Base-by-base conservation (phyloP, 2,888 invertebrate species). In the Ophioninae sp. region DNA sequence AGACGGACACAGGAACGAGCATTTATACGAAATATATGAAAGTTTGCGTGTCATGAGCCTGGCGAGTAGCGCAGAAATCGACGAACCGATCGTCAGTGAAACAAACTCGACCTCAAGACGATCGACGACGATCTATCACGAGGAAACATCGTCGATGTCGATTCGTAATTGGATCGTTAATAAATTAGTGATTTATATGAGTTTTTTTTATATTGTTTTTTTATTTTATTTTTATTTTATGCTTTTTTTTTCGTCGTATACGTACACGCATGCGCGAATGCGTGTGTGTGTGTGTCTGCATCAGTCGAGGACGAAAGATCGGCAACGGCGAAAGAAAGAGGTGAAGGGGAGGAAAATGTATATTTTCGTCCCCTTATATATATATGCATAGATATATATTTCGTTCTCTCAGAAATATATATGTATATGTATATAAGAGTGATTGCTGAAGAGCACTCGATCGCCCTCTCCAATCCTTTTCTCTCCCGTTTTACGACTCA, bases 141-240 rank as follows among this genome's bases (percentile, higher is more conserved):
- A 73, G 73, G 77, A 81, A 84, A 85, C 81, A 85, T 83, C 85
- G 82, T 77, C 83, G 67, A 85, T 76, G 85, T 85, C 85, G 72
- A 86, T 82, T 81, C 81, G 82, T 85, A 85, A 85, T 86, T 86
- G 86, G 86, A 86, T 86, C 82, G 84, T 86, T 85, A 85, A 86
- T 85, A 86, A 86, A 86, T 86, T 85, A 84, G 85, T 83, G 79
- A 85, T 85, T 84, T 86, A 84, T 81, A 84, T 69, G 74, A 78
- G 30, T 77, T 74, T 67, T 84, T 76, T 81, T 72, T 77, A 2
- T 30, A 30, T 30, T 30, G 1, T 30, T 30, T 2, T 30, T 30
- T 30, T 30, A 2, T 30, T 30, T 30, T 30, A 2, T 30, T 30
- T 30, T 2, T 3, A 30, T 30, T 30, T 30, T 30, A 30, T 30